These are phyloP conservation scores for Hiodon tergisus DNA, from an alignment of 2,113 vertebrate genomes.

Conservation along the genomic window DNA sequence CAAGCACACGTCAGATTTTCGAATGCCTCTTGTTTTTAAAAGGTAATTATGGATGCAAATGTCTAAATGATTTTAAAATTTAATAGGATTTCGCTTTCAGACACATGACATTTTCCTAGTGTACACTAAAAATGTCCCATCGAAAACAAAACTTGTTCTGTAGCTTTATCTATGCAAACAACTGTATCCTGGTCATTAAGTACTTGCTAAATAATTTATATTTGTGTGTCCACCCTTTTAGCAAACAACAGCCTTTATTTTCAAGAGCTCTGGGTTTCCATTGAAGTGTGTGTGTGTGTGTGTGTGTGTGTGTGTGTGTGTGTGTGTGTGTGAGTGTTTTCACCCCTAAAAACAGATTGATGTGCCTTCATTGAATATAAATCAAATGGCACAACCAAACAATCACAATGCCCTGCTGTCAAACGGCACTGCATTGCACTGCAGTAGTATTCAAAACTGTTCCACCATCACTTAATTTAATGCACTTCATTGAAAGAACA, in stretches of 20 bases:
- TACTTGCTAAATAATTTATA: slow-evolving; percentile 42
- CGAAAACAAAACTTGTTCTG: slow-evolving; percentile 42
- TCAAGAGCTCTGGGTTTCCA: slow-evolving; percentile 20
- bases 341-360: neutral
- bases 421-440: neutral
- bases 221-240: slow-evolving; percentile 48
- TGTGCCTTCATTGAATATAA: neutral
- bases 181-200: slow-evolving; percentile 53
- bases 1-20: too few relatives aligned
- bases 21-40: too few relatives aligned
- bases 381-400: neutral
- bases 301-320: neutral
- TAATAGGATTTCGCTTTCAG: neutral
- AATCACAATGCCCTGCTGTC: slow-evolving; percentile 12
- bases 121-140: neutral
- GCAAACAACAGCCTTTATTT: slow-evolving; percentile 43
- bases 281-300: neutral
- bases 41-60: neutral
- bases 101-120: too few relatives aligned
- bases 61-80: too few relatives aligned
- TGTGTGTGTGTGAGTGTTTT: neutral
- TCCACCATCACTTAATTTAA: neutral
- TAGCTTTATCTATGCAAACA: slow-evolving; percentile 54
- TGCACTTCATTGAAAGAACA: slow-evolving; percentile 1
- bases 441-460: neutral